Conservation (phyloP, 2,113 vertebrate species). For the Callaeas wilsoni region DNA sequence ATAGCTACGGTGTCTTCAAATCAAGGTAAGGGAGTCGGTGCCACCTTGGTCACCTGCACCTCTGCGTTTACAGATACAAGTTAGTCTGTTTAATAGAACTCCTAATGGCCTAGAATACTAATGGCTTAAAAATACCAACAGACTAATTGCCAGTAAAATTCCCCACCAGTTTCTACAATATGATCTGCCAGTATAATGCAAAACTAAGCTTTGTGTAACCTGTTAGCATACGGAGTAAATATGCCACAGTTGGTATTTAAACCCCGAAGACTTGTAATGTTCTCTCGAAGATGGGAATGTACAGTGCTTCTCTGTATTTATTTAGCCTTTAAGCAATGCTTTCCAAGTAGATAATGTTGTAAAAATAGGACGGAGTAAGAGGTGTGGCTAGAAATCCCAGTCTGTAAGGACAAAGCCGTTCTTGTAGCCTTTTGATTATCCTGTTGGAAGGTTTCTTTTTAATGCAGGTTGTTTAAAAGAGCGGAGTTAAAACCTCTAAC, state of each 20-base stretch:
- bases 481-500: slow-evolving; percentile 70
- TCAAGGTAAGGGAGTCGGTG: slow-evolving; percentile 74
- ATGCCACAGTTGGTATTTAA: slow-evolving; percentile 17
- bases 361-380: slow-evolving; percentile 1
- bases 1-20: slow-evolving; percentile 74
- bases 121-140: slow-evolving; percentile 33
- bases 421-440: slow-evolving; percentile 57
- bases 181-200: neutral
- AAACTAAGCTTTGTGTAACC: slow-evolving; percentile 18
- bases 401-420: slow-evolving; percentile 16
- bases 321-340: slow-evolving; percentile 40
- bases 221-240: slow-evolving; percentile 7
- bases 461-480: slow-evolving; percentile 64
- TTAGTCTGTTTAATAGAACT: neutral
- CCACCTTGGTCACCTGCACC: neutral
- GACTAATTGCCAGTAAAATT: slow-evolving; percentile 26
- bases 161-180: neutral
- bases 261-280: neutral
- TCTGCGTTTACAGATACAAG: neutral
- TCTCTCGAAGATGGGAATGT: neutral
- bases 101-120: slow-evolving; percentile 35
- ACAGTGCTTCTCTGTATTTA: neutral
- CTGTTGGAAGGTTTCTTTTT: slow-evolving; percentile 64
- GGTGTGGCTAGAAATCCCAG: slow-evolving; percentile 35
- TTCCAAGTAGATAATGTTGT: slow-evolving; percentile 35